Base-by-base conservation (phyloP, 2,797 vertebrate genomes). In the Heterohyrax brucei region DNA sequence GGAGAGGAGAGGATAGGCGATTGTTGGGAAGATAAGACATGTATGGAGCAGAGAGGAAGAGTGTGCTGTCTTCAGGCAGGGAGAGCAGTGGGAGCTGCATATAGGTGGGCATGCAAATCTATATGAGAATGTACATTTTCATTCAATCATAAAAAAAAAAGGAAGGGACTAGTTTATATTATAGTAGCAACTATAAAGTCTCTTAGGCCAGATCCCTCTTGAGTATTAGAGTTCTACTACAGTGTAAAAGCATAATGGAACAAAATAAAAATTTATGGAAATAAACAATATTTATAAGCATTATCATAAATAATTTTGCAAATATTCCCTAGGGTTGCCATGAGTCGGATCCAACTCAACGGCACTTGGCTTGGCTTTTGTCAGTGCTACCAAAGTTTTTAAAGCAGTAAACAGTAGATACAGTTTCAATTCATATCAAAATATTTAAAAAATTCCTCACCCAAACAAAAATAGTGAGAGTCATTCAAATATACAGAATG, bases 381-480 rank as follows among this genome's bases (percentile, higher is more conserved):
- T 79, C 59, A 86, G n/a, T 75, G 62, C n/a, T 86, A 62, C 81
- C 24, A 24, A 18, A 78, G 46, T 84, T 94, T 77, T 68, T 73
- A 93, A 81, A 93, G 72, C 14, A 87, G 68, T 66, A 89, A 89
- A 75, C 28, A 95, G 73, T 94, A 82, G 85, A 81, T 56, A 12
- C 48, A 93, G 24, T 94, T 86, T 62, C 44, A 64, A 80, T 10
- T 87, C 46, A 62, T 33, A 78, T 39, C 9, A 90, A 82, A 89
- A 84, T n/a, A 70, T 83, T 95, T 84, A 93, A 59, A 92, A 95
- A 95, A 59, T 75, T n/a, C 80, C 33, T 44, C 93, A 14, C 80
- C 16, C 72, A 84, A 94, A 76, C 12, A 96, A 91, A 87, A 94
- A 87, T 85, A 89, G 59, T 75, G 39, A 68, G 82, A 82, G 28